A percentile compares a stretch with the other conserved stretches of the same genome.
These are phyloP conservation scores for Danio jaintianensis DNA, from an alignment of 2,797 vertebrate genomes.

Conservation along the genomic window DNA sequence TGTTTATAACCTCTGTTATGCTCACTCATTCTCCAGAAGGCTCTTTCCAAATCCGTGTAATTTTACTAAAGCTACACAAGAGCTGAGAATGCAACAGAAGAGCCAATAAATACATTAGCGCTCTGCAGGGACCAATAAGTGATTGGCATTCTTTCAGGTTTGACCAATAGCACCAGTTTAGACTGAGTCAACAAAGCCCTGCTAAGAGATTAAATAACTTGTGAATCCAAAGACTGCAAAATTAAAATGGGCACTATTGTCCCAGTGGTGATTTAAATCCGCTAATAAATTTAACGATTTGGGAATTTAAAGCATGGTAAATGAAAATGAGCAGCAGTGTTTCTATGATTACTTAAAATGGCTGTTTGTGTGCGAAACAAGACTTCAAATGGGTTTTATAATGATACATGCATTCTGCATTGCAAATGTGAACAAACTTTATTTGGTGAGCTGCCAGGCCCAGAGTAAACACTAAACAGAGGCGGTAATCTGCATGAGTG, in stretches of 20 bases:
- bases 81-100: conserved; percentile 35
- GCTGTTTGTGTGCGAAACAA: conserved; percentile 14
- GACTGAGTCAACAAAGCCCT: conserved; percentile 22
- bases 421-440: conserved; percentile 42
- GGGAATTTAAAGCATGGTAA: background rate
- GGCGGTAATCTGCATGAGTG: conserved; percentile 45
- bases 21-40: conserved; percentile 42
- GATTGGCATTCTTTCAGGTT: conserved; percentile 48
- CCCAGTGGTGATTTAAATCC: background rate
- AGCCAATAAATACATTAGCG: conserved; percentile 50
- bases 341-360: background rate
- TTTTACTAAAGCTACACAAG: conserved; percentile 43
- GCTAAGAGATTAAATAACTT: conserved; percentile 31
- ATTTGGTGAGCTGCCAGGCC: conserved; percentile 45
- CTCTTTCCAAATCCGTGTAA: conserved; percentile 38
- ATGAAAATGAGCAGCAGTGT: background rate
- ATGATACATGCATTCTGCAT: conserved; percentile 3
- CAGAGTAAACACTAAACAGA: conserved; percentile 40
- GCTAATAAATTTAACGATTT: conserved; percentile 7
- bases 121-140: conserved; percentile 39
- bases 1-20: conserved; percentile 41
- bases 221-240: conserved; percentile 20
- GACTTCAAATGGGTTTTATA: conserved; percentile 4
- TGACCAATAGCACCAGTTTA: conserved; percentile 10
- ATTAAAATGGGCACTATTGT: conserved; percentile 6